Evolutionary conservation across 2,888 invertebrate species (phyloP), one percentile per base, ranked within the genome.

Genomic region (Aphodius granarius): DNA sequence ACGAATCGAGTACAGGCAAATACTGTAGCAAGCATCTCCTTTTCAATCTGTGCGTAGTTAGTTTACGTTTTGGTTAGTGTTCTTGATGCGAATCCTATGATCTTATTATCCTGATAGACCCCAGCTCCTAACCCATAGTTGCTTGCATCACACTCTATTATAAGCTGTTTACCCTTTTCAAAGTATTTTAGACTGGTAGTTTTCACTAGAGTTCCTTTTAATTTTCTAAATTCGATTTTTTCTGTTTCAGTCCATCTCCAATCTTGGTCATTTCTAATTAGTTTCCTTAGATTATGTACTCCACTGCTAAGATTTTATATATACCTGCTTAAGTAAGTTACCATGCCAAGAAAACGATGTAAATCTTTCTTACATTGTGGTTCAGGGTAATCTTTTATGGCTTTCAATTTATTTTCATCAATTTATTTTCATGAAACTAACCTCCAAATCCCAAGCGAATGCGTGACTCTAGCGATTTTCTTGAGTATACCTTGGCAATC

Each of bases 281-380:
- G 17, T 4, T 75, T 63, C 43, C 72, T 20, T n/a, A n/a, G n/a
- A n/a, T n/a, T n/a, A n/a, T n/a, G n/a, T n/a, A n/a, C n/a, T n/a
- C n/a, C n/a, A n/a, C n/a, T n/a, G n/a, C n/a, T n/a, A 22, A 80
- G 63, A 68, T 78, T 72, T 66, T 65, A 21, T 18, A 73, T 66
- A 21, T 22, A 72, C 9, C 63, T 63, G 62, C 63, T 72, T 17
- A 63, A 62, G n/a, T 72, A 70, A 9, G 66, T 73, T 3, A 84
- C 78, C 22, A 83, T 71, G 5, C 83, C 83, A 0, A 82, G 72
- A 20, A 83, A 83, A 70, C 82, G 83, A 16, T 78, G 76, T 19
- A 83, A 66, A 74, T 83, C 80, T 22, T 76, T 78, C 0, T 72
- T 71, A 0, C 79, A 80, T 74, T 75, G 73, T 16, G 83, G 83